phyloP scores from a whole-genome alignment of 2,888 invertebrate genomes.

The Omphaloscelis lunosa region DNA sequence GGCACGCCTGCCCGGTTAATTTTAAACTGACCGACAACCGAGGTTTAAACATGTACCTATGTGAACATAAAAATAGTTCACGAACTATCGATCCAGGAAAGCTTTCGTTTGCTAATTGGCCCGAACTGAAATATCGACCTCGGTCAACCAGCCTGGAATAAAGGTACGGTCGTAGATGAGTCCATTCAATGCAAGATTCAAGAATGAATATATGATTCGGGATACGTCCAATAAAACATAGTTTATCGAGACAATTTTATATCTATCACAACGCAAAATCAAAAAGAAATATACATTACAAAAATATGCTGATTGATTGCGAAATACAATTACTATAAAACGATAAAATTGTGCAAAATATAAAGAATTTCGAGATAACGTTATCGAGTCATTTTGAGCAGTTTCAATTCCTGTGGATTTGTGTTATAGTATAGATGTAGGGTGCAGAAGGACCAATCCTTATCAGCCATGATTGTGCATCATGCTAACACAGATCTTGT shows the following conservation, averaged over 20 bases:
- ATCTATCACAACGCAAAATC: conserved; percentile 37
- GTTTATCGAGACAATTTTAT: not conserved
- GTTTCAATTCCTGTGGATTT: conserved; percentile 45
- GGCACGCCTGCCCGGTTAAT: conserved; percentile 25
- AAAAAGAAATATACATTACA: conserved; percentile 36
- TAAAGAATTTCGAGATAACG: conserved; percentile 43
- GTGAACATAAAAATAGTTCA: conserved; percentile 17
- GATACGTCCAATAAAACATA: conserved; percentile 28
- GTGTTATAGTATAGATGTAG: not conserved
- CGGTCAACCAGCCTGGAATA: not conserved
- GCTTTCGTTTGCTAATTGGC: not conserved
- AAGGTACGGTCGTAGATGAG: too few relatives aligned
- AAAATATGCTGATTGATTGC: conserved; percentile 40
- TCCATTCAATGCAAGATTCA: not conserved
- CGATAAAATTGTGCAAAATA: conserved; percentile 55
- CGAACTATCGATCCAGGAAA: not conserved
- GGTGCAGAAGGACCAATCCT: conserved; percentile 21
- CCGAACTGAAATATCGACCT: not conserved
- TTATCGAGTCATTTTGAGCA: conserved; percentile 53
- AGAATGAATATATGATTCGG: not conserved
- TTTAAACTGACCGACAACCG: conserved; percentile 18
- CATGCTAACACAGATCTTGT: not conserved
- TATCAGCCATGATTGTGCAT: not conserved
- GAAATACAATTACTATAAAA: conserved; percentile 35
- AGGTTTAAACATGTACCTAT: not conserved